Evolutionary conservation across 2,113 vertebrate genomes (phyloP), one percentile per base, ranked within the genome.

Genomic region (Struthidea cinerea): DNA sequence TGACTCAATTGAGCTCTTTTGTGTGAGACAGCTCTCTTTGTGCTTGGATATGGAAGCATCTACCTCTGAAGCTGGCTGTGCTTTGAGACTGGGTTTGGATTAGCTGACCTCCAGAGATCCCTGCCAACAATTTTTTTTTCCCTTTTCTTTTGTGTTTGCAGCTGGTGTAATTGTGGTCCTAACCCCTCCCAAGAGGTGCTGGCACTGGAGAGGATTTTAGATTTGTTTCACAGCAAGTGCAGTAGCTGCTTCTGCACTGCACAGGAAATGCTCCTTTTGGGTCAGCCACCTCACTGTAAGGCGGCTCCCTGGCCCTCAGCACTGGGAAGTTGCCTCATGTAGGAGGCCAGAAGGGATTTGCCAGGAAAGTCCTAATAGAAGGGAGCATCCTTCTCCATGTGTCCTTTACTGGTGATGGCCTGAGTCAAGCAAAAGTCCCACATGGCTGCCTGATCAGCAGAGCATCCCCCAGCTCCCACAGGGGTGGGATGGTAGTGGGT

Each of bases 91-190:
- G 82, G 82, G 82, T 90, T 94, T 94, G 94, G 95, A 96, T 96
- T 96, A 97, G 94, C 73, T 93, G 95, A 93, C 95, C 95, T 95
- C 68, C 39, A 92, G 86, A 95, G 68, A 92, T 90, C 83, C 69
- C 93, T 89, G 94, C 93, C 93, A 93, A 81, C 42, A 61, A 7
- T 75, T 83, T 64, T 77, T 57, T 75, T 77, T 76, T 7, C 55
- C 42, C 11, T 56, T 21, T 52, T 15, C 83, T 89, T 94, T 91
- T 93, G 92, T 90, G 91, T 87, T 93, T 90, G 94, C 90, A 94
- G 88, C 85, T 95, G 90, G n/a, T 80, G 79, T 94, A 90, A 93
- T 96, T 91, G 87, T 94, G 89, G 86, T 95, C 95, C 81, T 95
- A 88, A 96, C 90, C 94, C 90, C 81, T 95, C 89, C 74, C 91